These are phyloP conservation scores for Serinus canaria DNA, from an alignment of 2,113 vertebrate species.

Conservation along the genomic window DNA sequence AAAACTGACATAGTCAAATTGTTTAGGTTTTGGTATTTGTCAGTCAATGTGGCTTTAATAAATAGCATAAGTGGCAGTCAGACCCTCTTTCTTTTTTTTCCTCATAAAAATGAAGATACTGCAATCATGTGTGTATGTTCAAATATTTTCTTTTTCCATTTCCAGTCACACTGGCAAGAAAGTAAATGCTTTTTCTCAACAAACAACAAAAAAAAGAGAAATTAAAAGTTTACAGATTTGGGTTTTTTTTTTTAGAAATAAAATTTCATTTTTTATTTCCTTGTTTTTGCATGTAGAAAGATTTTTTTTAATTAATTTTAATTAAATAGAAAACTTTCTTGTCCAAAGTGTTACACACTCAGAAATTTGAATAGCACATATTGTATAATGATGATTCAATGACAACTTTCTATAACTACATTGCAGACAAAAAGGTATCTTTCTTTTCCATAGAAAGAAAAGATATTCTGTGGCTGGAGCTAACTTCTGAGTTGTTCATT, in stretches of 20 bases:
- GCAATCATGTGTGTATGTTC: background rate
- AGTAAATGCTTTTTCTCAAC: background rate
- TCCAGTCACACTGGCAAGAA: background rate
- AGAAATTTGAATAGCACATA: background rate
- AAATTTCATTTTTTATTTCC: background rate
- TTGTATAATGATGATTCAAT: background rate
- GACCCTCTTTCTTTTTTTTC: background rate
- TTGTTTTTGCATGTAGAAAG: background rate
- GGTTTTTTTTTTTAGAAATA: background rate
- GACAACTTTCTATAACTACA: background rate
- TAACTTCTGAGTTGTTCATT: background rate
- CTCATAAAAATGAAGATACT: background rate
- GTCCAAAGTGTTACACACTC: background rate
- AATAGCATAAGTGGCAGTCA: background rate
- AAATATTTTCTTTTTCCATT: background rate
- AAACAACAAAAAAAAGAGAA: background rate
- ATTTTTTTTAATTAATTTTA: background rate
- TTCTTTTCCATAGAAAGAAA: background rate
- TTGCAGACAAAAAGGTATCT: background rate
- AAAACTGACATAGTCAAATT: background rate
- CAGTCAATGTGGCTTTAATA: background rate
- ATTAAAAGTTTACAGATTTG: background rate
- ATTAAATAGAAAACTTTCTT: background rate
- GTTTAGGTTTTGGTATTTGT: rapidly evolving
- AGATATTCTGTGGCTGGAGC: background rate